These are phyloP conservation scores for Habropoda laboriosa DNA, from an alignment of 1,140 invertebrate species.

Conservation along the genomic window DNA sequence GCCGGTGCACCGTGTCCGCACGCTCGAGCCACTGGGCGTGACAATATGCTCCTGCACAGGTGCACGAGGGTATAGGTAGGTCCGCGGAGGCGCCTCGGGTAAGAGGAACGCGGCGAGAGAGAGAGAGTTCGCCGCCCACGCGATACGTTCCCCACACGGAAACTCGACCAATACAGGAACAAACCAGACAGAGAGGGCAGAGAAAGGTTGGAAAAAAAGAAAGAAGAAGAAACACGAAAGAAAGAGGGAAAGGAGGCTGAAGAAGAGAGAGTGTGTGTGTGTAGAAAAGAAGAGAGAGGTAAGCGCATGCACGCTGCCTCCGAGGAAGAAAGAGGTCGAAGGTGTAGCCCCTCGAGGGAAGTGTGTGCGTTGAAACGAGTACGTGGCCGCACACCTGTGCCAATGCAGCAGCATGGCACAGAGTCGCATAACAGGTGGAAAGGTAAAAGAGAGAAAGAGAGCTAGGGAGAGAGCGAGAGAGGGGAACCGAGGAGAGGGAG, in stretches of 20 bases:
- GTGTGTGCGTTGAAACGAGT: slow-evolving; percentile 43
- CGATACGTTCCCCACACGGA: slow-evolving; percentile 52
- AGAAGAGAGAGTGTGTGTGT: not conserved
- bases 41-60: slow-evolving; percentile 67
- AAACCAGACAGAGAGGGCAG: slow-evolving; percentile 10
- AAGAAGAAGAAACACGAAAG: not conserved
- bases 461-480: slow-evolving; percentile 42
- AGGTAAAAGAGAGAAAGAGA: slow-evolving; percentile 50
- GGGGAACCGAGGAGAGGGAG: slow-evolving; percentile 55
- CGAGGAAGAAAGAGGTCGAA: slow-evolving; percentile 25
- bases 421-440: slow-evolving; percentile 78
- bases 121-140: slow-evolving; percentile 66
- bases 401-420: slow-evolving; percentile 69
- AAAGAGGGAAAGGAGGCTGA: slow-evolving; percentile 11
- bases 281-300: not conserved
- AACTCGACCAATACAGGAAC: slow-evolving; percentile 29
- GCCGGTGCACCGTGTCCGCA: slow-evolving; percentile 36
- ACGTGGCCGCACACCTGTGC: slow-evolving; percentile 72
- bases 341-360: slow-evolving; percentile 44
- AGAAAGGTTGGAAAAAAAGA: not conserved
- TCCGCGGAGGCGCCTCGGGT: slow-evolving; percentile 46
- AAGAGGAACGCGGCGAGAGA: slow-evolving; percentile 43
- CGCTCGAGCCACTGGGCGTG: slow-evolving; percentile 68
- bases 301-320: not conserved
- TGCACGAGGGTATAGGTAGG: slow-evolving; percentile 56